These are phyloP conservation scores for Spizella passerina DNA, from an alignment of 2,797 vertebrate species.

Conservation along the genomic window DNA sequence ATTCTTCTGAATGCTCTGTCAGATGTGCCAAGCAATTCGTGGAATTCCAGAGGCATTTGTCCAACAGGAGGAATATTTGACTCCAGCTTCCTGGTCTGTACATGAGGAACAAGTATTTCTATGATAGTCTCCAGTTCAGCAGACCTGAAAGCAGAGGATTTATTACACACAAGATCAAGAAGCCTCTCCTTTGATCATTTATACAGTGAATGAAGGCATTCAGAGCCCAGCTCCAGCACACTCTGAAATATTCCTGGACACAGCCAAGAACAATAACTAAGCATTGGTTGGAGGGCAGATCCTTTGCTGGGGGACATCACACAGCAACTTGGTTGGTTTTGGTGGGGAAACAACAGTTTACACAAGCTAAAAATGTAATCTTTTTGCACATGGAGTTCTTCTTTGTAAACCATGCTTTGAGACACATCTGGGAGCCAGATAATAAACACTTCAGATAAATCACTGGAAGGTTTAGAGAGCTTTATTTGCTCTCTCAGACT, in stretches of 20 bases:
- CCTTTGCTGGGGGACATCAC: background rate
- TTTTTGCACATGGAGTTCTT: background rate
- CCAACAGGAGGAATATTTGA: constrained; percentile 66
- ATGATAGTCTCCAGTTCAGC: constrained; percentile 72
- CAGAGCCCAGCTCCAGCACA: background rate
- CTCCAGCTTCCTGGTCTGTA: constrained; percentile 66
- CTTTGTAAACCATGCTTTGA: background rate
- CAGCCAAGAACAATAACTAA: constrained; percentile 34
- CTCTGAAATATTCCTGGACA: background rate
- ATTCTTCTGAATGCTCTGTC: constrained; percentile 72
- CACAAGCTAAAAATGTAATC: background rate
- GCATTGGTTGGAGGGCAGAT: background rate
- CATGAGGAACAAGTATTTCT: constrained; percentile 71
- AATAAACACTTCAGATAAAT: constrained; percentile 6
- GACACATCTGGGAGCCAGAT: background rate
- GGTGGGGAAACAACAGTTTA: constrained; percentile 7
- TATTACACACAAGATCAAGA: constrained; percentile 37
- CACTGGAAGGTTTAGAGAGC: background rate
- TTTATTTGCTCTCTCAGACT: background rate
- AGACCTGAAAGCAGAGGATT: constrained; percentile 77
- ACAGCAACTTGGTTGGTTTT: background rate
- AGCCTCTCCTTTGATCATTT: constrained; percentile 39
- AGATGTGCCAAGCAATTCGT: constrained; percentile 75
- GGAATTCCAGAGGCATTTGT: constrained; percentile 73
- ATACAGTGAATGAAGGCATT: constrained; percentile 47